Evolutionary conservation across 2,113 vertebrate genomes (phyloP).

Genomic region (Condylura cristata): DNA sequence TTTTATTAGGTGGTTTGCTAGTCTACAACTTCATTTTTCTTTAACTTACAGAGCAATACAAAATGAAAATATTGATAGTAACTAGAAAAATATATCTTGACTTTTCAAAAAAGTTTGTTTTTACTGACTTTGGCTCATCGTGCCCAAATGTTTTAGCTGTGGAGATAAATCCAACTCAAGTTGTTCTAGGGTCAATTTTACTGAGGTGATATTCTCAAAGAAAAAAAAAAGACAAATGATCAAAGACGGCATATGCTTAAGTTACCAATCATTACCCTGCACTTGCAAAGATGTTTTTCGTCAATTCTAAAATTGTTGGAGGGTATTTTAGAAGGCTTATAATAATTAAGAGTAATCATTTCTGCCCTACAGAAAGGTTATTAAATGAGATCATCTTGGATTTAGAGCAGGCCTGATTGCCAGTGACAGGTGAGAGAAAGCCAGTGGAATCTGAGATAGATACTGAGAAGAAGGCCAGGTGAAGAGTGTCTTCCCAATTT

Average conservation of each 20-base stretch:
- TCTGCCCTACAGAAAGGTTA: constrained; percentile 23
- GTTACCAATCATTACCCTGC: not conserved
- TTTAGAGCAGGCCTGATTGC: too few species aligned
- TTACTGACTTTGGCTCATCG: constrained; percentile 34
- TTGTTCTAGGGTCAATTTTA: constrained; percentile 34
- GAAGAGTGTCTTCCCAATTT: not conserved
- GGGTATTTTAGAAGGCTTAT: constrained; percentile 25
- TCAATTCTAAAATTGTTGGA: not conserved
- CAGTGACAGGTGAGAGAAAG: too few species aligned
- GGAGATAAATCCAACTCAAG: constrained; percentile 38
- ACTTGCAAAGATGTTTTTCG: not conserved
- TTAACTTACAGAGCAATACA: constrained; percentile 63
- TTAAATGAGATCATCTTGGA: too few species aligned
- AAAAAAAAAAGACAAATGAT: not conserved
- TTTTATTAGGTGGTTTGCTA: constrained; percentile 52
- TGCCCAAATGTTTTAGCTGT: constrained; percentile 26
- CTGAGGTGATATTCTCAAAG: constrained; percentile 27
- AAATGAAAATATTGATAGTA: constrained; percentile 54
- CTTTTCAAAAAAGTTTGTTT: constrained; percentile 55
- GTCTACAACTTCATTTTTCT: not conserved
- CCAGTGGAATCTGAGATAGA: too few species aligned
- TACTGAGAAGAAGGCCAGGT: too few species aligned
- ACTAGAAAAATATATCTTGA: constrained; percentile 36
- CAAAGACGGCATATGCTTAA: not conserved
- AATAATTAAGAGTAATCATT: not conserved